Evolutionary conservation across 2,113 vertebrate species (phyloP).

Genomic region (Nannobrachium achirus): DNA sequence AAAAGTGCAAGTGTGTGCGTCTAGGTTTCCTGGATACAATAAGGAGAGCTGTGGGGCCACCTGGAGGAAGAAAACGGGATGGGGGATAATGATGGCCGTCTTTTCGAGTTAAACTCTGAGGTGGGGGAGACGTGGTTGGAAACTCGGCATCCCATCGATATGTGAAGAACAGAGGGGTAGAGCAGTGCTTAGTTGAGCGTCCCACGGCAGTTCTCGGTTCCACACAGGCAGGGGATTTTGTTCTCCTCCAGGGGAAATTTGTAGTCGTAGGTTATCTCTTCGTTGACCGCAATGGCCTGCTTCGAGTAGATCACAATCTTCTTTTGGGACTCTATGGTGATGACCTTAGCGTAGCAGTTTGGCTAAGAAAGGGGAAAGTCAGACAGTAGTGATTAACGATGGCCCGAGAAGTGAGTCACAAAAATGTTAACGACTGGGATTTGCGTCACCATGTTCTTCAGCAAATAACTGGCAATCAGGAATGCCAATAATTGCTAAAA

Average conservation of each 20-base stretch:
- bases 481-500: no score
- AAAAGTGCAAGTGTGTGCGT: slow-evolving; percentile 69
- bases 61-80: not conserved
- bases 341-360: slow-evolving; percentile 97
- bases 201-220: slow-evolving; percentile 91
- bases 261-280: slow-evolving; percentile 97
- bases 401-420: not conserved
- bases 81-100: slow-evolving; percentile 9
- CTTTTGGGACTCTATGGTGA: slow-evolving; percentile 96
- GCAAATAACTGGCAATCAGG: no score
- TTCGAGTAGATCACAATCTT: slow-evolving; percentile 98
- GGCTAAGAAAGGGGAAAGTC: slow-evolving; percentile 74
- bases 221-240: slow-evolving; percentile 94
- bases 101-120: slow-evolving; percentile 5
- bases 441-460: no score
- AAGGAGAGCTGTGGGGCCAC: slow-evolving; percentile 15
- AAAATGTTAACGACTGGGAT: not conserved
- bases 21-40: slow-evolving; percentile 51
- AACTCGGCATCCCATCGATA: not conserved
- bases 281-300: slow-evolving; percentile 90
- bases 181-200: slow-evolving; percentile 85
- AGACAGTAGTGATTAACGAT: not conserved
- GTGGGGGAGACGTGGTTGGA: not conserved
- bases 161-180: slow-evolving; percentile 10
- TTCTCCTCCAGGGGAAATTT: slow-evolving; percentile 98